Conservation (phyloP, 2,888 invertebrate genomes). For the Melieria crassipennis region DNA sequence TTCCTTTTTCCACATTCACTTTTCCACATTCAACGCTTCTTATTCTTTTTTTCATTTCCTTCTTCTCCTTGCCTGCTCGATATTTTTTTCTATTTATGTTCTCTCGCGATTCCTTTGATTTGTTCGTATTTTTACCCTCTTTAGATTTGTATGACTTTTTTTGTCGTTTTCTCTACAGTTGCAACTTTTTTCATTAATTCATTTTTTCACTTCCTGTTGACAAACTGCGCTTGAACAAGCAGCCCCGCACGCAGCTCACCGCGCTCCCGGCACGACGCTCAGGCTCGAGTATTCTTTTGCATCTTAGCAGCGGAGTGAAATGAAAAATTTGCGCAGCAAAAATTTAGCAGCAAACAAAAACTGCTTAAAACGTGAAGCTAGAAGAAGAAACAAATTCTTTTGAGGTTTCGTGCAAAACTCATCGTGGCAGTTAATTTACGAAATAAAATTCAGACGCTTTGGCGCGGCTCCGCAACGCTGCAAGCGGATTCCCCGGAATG, state of each 20-base stretch:
- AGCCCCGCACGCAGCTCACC: neutral
- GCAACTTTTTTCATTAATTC: constrained; percentile 24
- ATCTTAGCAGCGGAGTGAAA: constrained; percentile 50
- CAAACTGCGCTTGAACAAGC: constrained; percentile 45
- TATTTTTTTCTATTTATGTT: constrained; percentile 33
- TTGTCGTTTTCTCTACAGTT: constrained; percentile 39
- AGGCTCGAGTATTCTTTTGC: constrained; percentile 40
- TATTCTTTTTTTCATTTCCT: constrained; percentile 11
- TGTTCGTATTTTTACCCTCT: constrained; percentile 25
- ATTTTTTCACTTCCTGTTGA: constrained; percentile 36
- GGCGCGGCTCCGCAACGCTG: too few species aligned
- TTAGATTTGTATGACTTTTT: constrained; percentile 32
- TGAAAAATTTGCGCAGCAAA: constrained; percentile 37
- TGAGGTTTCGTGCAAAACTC: constrained; percentile 31
- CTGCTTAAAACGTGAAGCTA: constrained; percentile 22
- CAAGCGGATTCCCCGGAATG: neutral
- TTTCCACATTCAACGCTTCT: constrained; percentile 17
- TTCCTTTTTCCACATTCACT: constrained; percentile 44
- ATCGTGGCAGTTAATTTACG: constrained; percentile 53
- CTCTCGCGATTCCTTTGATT: constrained; percentile 24
- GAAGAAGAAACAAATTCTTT: constrained; percentile 39
- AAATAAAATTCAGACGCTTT: constrained; percentile 38
- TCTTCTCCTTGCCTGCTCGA: constrained; percentile 25
- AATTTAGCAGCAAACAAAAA: constrained; percentile 22
- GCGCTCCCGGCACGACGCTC: neutral